Evolutionary conservation across 2,888 invertebrate species (phyloP).

Genomic region (Andrena flavipes): DNA sequence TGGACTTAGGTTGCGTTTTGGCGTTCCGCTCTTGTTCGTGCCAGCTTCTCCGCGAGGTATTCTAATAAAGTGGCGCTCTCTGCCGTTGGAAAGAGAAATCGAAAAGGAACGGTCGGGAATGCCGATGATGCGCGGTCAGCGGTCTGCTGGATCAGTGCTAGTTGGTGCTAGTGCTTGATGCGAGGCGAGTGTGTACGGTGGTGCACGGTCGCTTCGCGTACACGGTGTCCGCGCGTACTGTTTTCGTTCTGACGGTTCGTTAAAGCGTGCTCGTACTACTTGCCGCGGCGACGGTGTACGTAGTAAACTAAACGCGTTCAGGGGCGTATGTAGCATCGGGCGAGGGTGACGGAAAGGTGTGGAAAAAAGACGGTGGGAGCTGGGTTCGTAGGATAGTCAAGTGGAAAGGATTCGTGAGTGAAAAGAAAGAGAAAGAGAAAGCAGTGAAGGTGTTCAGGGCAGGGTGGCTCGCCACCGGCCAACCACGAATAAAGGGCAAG

Average conservation of each 20-base stretch:
- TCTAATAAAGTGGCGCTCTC: slow-evolving; percentile 60
- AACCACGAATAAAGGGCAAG: slow-evolving; percentile 68
- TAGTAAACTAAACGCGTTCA: background rate
- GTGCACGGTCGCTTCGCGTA: slow-evolving; percentile 62
- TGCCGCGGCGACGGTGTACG: slow-evolving; percentile 31
- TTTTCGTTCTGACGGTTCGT: slow-evolving; percentile 57
- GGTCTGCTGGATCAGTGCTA: slow-evolving; percentile 67
- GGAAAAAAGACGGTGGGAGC: background rate
- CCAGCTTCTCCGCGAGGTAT: slow-evolving; percentile 22
- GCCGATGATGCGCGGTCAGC: slow-evolving; percentile 72
- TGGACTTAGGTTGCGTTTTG: slow-evolving; percentile 24
- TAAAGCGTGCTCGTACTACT: slow-evolving; percentile 41
- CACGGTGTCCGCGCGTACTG: slow-evolving; percentile 48
- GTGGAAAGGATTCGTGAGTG: slow-evolving; percentile 37
- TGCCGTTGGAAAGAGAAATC: slow-evolving; percentile 22
- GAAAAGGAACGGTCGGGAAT: slow-evolving; percentile 66
- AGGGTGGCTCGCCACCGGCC: slow-evolving; percentile 65
- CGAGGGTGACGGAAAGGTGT: background rate
- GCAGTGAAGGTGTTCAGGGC: slow-evolving; percentile 43
- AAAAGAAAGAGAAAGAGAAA: background rate
- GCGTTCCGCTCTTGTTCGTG: slow-evolving; percentile 27
- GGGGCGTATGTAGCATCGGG: background rate
- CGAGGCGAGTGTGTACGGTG: slow-evolving; percentile 70
- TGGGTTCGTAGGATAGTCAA: background rate
- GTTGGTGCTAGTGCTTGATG: slow-evolving; percentile 74